These are phyloP conservation scores for Hydropotes inermis DNA, from an alignment of 2,113 vertebrate species.

Conservation along the genomic window DNA sequence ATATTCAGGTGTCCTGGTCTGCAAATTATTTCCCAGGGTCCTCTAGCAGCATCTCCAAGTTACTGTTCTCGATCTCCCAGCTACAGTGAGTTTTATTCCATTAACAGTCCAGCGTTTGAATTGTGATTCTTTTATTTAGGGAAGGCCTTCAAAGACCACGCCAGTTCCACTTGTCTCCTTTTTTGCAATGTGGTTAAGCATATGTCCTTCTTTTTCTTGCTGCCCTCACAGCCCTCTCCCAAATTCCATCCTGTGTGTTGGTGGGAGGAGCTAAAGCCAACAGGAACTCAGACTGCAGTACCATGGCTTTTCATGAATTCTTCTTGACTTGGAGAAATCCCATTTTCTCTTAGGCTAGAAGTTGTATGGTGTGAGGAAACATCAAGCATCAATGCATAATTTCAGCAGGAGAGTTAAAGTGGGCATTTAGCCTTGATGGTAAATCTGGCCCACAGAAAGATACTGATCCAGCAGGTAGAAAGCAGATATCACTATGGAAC, in stretches of 20 bases:
- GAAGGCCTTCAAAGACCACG: background rate
- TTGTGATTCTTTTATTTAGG: background rate
- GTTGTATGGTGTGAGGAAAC: background rate
- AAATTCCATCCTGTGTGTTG: background rate
- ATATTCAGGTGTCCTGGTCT: background rate
- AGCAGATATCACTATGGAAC: background rate
- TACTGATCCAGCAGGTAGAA: fast-evolving
- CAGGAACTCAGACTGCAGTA: fast-evolving
- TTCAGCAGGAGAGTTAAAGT: background rate
- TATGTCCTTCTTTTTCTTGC: background rate
- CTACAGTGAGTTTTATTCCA: background rate
- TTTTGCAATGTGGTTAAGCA: background rate
- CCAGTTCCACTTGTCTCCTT: background rate
- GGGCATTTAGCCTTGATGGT: background rate
- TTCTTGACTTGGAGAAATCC: background rate
- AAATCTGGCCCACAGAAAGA: background rate
- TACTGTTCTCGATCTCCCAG: background rate
- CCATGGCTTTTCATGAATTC: background rate
- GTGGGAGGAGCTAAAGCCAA: background rate
- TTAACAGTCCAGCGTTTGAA: background rate
- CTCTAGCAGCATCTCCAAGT: background rate
- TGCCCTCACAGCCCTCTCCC: background rate
- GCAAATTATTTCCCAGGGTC: fast-evolving
- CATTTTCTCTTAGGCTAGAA: background rate
- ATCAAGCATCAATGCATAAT: background rate